Conservation (phyloP, 1,140 invertebrate species). For the Scaptomyza hsui region DNA sequence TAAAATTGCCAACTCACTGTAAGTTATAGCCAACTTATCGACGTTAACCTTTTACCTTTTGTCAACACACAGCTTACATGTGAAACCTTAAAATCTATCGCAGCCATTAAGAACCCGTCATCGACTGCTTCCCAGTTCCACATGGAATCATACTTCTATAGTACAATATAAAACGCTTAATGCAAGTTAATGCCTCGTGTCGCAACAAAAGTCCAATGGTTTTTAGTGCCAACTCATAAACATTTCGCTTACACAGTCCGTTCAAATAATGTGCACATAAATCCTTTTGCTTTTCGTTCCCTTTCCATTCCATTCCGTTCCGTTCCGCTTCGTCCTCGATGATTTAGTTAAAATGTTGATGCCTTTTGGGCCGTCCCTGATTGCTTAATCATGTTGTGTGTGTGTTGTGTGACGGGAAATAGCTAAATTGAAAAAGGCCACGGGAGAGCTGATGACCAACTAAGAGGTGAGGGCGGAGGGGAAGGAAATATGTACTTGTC, state of each 20-base stretch:
- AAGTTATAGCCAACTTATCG: neutral
- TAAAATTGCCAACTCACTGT: neutral
- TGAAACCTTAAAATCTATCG: neutral
- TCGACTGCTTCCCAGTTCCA: neutral
- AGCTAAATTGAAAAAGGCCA: constrained; percentile 73
- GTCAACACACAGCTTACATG: neutral
- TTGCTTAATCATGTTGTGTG: constrained; percentile 76
- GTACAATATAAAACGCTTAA: constrained; percentile 12
- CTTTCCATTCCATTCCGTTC: constrained; percentile 35
- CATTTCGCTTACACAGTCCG: constrained; percentile 42
- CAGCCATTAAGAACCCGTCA: constrained; percentile 1
- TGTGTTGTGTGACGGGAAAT: constrained; percentile 63
- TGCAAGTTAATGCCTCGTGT: constrained; percentile 56
- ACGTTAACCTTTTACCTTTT: neutral
- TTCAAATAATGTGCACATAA: constrained; percentile 69
- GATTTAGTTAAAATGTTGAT: constrained; percentile 58
- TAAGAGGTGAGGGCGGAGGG: neutral
- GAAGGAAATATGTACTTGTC: constrained; percentile 11
- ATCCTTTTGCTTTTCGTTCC: constrained; percentile 40
- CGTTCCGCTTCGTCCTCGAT: constrained; percentile 14
- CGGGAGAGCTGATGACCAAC: constrained; percentile 52
- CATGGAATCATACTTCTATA: too few species aligned
- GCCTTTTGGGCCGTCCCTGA: constrained; percentile 58
- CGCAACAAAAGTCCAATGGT: constrained; percentile 21
- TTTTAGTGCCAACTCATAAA: constrained; percentile 69